Percentiles rank a stretch among this genome's conserved stretches.
phyloP scores from a whole-genome alignment of 2,113 vertebrate genomes.

The Misgurnus anguillicaudatus region DNA sequence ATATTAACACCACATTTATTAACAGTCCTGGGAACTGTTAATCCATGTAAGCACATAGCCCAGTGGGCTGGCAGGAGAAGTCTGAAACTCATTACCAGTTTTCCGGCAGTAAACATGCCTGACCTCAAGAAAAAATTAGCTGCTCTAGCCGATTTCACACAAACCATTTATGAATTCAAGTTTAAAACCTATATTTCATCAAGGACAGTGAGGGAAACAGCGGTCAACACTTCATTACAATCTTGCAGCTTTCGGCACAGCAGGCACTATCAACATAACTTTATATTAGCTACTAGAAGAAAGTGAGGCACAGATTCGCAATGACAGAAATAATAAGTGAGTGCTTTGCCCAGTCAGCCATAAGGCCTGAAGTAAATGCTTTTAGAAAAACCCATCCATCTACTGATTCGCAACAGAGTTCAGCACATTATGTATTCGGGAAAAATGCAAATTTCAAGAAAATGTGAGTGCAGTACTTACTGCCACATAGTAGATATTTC shows the following conservation, averaged over 20 bases:
- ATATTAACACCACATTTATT: slow-evolving; percentile 36
- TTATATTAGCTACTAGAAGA: not conserved
- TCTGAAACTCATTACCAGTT: slow-evolving; percentile 44
- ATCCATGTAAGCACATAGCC: slow-evolving; percentile 43
- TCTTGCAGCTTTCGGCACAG: not conserved
- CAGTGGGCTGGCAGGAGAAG: slow-evolving; percentile 24
- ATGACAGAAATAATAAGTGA: not conserved
- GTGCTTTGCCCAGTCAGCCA: not conserved
- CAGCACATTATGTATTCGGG: too few species aligned
- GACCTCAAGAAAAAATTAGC: slow-evolving; percentile 47
- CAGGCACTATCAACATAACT: not conserved
- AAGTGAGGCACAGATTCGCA: not conserved
- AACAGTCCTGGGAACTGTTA: slow-evolving; percentile 12
- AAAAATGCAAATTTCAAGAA: too few species aligned
- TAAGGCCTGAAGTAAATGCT: not conserved
- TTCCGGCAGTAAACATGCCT: slow-evolving; percentile 29
- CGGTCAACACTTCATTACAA: slow-evolving; percentile 30
- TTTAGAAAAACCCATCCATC: not conserved
- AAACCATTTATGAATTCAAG: not conserved
- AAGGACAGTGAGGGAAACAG: slow-evolving; percentile 1
- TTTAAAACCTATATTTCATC: slow-evolving; percentile 24
- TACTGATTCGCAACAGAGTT: not conserved
- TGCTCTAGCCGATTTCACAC: slow-evolving; percentile 12
- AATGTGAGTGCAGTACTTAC: too few species aligned
- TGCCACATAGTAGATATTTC: too few species aligned